These are phyloP conservation scores for Triplophysa yarkandensis DNA, from an alignment of 2,797 vertebrate species.

Conservation along the genomic window DNA sequence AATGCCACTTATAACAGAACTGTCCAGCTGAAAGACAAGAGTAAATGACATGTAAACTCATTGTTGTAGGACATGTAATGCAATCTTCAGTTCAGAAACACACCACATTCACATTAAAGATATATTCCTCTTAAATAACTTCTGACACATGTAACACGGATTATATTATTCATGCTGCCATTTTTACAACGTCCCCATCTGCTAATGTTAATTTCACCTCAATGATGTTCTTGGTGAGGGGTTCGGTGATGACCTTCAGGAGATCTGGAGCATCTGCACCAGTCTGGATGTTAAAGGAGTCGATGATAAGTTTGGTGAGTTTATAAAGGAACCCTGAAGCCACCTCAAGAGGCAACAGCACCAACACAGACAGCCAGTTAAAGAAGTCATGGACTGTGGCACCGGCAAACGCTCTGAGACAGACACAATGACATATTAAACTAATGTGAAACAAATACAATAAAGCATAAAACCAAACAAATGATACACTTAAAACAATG, in stretches of 20 bases:
- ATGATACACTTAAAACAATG: neutral
- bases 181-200: too few species aligned
- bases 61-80: too few species aligned
- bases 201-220: conserved; percentile 73
- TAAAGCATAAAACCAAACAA: neutral
- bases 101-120: too few species aligned
- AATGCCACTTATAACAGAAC: conserved; percentile 84
- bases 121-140: too few species aligned
- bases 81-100: too few species aligned
- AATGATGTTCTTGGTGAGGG: conserved; percentile 89
- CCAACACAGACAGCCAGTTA: conserved; percentile 93
- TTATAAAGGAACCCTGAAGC: conserved; percentile 82
- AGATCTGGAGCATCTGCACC: conserved; percentile 90
- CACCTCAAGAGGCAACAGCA: conserved; percentile 87
- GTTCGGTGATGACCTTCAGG: conserved; percentile 95
- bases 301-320: conserved; percentile 81
- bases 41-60: too few species aligned
- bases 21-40: conserved; percentile 81
- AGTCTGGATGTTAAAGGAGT: conserved; percentile 83
- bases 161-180: too few species aligned
- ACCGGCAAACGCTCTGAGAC: conserved; percentile 88
- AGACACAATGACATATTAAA: neutral
- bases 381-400: conserved; percentile 98
- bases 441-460: neutral
- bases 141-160: too few species aligned